Percentiles rank a stretch among this genome's conserved stretches.
phyloP scores from a whole-genome alignment of 64 coral and sea anemone species.

The Stylophora pistillata region DNA sequence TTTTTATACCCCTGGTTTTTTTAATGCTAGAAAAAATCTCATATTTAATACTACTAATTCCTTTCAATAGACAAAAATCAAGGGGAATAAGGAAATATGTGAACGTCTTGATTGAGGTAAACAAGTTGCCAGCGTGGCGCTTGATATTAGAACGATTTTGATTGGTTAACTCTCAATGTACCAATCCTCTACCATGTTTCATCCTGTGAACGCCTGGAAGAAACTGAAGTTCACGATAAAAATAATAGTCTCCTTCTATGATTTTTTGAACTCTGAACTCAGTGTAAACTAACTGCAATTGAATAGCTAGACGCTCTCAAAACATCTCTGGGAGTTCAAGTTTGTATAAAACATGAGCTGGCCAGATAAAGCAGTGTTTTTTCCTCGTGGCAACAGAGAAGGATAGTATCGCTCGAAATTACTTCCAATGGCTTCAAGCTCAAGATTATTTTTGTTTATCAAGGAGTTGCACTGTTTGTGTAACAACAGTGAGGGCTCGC shows the following conservation, averaged over 20 bases:
- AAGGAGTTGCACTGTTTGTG: neutral
- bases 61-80: neutral
- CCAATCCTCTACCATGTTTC: slow-evolving; percentile 53
- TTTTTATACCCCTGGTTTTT: too few relatives aligned
- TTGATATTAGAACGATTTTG: slow-evolving; percentile 23
- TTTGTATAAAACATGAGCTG: neutral
- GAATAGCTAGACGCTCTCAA: neutral
- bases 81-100: neutral
- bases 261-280: neutral
- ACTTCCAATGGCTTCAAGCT: neutral
- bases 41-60: neutral
- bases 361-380: neutral
- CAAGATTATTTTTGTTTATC: neutral
- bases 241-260: neutral
- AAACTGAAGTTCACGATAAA: slow-evolving; percentile 23
- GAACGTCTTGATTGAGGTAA: neutral
- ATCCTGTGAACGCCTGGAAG: slow-evolving; percentile 6
- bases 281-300: neutral
- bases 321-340: neutral
- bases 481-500: too few relatives aligned
- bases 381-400: neutral
- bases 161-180: slow-evolving; percentile 46
- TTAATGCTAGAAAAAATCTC: neutral
- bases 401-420: neutral
- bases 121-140: slow-evolving; percentile 64